These are phyloP conservation scores for Gambusia affinis DNA, from an alignment of 2,113 vertebrate genomes.

Conservation along the genomic window DNA sequence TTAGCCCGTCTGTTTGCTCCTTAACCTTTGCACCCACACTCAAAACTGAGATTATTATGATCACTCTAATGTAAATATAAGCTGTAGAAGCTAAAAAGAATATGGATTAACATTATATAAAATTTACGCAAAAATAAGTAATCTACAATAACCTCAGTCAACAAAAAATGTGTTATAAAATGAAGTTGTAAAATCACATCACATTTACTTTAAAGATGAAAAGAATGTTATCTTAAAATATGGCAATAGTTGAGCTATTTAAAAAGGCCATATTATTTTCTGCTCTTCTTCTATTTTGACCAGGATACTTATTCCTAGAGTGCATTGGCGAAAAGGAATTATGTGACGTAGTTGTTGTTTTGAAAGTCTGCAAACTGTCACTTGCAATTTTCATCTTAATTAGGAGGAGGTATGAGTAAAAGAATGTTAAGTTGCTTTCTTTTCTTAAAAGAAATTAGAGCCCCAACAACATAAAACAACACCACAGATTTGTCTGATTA, in stretches of 20 bases:
- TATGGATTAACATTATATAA: too few species aligned
- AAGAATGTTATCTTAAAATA: too few species aligned
- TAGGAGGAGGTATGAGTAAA: background rate
- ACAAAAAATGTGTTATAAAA: too few species aligned
- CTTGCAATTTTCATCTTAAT: background rate
- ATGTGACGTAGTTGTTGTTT: background rate
- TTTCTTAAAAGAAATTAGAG: slow-evolving; percentile 29
- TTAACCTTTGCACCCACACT: background rate
- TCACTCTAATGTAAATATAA: background rate
- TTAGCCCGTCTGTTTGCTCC: background rate
- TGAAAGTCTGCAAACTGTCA: background rate
- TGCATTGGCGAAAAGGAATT: background rate
- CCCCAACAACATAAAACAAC: slow-evolving; percentile 59
- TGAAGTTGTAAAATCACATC: too few species aligned
- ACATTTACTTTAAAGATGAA: too few species aligned
- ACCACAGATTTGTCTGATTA: slow-evolving; percentile 57
- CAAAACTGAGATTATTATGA: background rate
- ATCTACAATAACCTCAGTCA: background rate
- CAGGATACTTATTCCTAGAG: background rate
- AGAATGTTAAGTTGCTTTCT: background rate
- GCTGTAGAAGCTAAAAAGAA: background rate
- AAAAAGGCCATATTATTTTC: too few species aligned
- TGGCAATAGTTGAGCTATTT: too few species aligned
- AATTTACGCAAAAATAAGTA: background rate
- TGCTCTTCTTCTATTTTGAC: background rate